Base-by-base conservation (phyloP, 1,140 invertebrate genomes). In the Drosophila kurseongensis region DNA sequence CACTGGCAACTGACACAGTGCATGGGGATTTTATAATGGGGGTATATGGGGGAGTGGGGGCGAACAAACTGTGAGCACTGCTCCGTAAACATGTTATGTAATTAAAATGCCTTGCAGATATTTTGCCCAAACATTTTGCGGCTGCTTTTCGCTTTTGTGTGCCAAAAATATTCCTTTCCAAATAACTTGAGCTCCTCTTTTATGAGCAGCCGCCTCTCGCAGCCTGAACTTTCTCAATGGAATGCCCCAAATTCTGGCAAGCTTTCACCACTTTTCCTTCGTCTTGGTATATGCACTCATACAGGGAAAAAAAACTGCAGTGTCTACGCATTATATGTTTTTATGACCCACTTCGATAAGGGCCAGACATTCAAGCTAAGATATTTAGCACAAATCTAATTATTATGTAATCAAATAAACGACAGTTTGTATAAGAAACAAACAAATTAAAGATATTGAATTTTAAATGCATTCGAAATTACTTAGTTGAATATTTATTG, bases 31-130 rank as follows among this genome's bases (percentile, higher is more conserved):
- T 50, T 18, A 27, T 38, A 7, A 48, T 27, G 8, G 13, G 8
- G 5, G 2, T 16, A 12, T 35, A 14, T 29, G 40, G 44, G 23
- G 36, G 56, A n/a, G 12, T 1, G 55, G 40, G 8, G 47, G 65
- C 54, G 13, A 18, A 29, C 48, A 32, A 35, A 16, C 63, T 65
- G 68, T 65, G 66, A 55, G 51, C 50, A 36, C 38, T 63, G 62
- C 74, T 62, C 16, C 44, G 59, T 60, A 76, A 75, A 71, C 61
- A 83, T 88, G 69, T 80, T 88, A 74, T 90, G 85, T 90, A 89
- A 89, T 89, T 89, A 89, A 89, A 89, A 89, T 84, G 74, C 80
- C 84, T 89, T 67, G 61, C 48, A 78, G 66, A 75, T 76, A 80
- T 80, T 84, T 78, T 71, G 57, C 27, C 56, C 63, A 76, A 83